Conservation (phyloP, 1,140 invertebrate species). For the Diorhabda elongata region DNA sequence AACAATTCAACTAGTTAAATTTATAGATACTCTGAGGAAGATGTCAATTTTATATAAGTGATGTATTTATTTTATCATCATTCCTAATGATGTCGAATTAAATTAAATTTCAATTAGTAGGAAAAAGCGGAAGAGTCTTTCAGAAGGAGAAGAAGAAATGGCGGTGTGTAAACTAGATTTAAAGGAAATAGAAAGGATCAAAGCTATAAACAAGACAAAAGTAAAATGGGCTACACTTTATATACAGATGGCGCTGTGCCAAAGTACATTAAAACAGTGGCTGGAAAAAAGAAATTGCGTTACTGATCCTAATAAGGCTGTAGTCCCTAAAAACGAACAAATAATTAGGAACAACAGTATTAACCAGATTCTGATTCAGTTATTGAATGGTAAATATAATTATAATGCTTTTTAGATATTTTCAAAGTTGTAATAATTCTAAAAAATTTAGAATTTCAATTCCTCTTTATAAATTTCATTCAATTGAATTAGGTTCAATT, state of each 20-base stretch:
- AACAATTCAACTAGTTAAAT: too few relatives aligned
- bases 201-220: slow-evolving; percentile 42
- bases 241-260: slow-evolving; percentile 80
- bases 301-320: slow-evolving; percentile 34
- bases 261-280: slow-evolving; percentile 69
- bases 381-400: slow-evolving; percentile 53
- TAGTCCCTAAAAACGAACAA: slow-evolving; percentile 28
- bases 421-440: too few relatives aligned
- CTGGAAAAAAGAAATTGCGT: slow-evolving; percentile 58
- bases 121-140: slow-evolving; percentile 32
- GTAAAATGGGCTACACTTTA: slow-evolving; percentile 64
- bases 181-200: slow-evolving; percentile 31
- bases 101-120: not conserved
- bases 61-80: too few relatives aligned
- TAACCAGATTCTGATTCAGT: slow-evolving; percentile 63
- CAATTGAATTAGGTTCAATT: too few relatives aligned
- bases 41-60: too few relatives aligned
- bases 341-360: slow-evolving; percentile 43
- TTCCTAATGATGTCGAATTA: too few relatives aligned
- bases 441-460: too few relatives aligned
- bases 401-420: slow-evolving; percentile 6
- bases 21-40: too few relatives aligned
- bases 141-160: slow-evolving; percentile 37
- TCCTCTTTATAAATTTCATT: too few relatives aligned
- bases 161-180: slow-evolving; percentile 40